phyloP scores from a whole-genome alignment of 2,888 invertebrate species.

The Perizoma affinitatum region DNA sequence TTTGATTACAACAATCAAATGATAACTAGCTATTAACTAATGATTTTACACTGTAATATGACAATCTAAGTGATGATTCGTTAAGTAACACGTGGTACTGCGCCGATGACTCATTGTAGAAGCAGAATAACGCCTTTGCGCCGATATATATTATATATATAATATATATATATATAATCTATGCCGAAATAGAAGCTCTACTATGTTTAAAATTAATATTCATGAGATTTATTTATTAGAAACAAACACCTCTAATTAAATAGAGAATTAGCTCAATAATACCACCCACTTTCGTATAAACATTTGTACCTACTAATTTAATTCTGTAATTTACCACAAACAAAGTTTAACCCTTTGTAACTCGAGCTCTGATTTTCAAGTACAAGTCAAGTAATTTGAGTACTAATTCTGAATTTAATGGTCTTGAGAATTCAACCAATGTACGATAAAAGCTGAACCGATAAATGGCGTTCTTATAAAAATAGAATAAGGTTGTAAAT shows the following conservation, averaged over 20 bases:
- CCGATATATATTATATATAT: too few relatives aligned
- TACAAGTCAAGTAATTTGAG: constrained; percentile 47
- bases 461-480: background rate
- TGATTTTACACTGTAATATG: too few relatives aligned
- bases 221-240: constrained; percentile 8
- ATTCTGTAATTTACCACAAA: constrained; percentile 36
- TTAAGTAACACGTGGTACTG: too few relatives aligned
- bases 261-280: constrained; percentile 19
- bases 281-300: constrained; percentile 33
- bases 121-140: too few relatives aligned
- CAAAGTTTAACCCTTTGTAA: constrained; percentile 38
- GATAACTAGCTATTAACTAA: too few relatives aligned
- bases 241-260: constrained; percentile 35
- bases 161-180: too few relatives aligned
- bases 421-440: constrained; percentile 21
- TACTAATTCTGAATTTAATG: constrained; percentile 42
- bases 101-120: too few relatives aligned
- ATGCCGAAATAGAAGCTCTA: too few relatives aligned
- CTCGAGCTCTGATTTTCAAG: constrained; percentile 36
- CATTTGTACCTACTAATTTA: constrained; percentile 40
- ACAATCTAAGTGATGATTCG: too few relatives aligned
- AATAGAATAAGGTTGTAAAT: constrained; percentile 18
- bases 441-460: background rate
- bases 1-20: too few relatives aligned
- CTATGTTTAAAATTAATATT: too few relatives aligned